Evolutionary conservation across 1,140 invertebrate species (phyloP), one percentile per base, ranked within the genome.

Genomic region (Dysdera silvatica): DNA sequence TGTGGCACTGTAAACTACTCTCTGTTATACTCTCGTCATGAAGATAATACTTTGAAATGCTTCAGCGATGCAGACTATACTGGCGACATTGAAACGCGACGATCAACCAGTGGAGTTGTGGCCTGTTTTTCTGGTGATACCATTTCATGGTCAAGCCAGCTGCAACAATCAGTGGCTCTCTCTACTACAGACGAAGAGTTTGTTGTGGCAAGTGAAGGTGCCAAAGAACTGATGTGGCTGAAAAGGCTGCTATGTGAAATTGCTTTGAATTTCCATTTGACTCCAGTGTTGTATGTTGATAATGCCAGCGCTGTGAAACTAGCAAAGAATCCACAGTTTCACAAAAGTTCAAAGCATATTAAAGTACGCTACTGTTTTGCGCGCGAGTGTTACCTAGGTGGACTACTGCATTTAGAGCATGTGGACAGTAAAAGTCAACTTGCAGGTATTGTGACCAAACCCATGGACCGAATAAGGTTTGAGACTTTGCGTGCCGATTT

Each of bases 1-100:
- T 77, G 74, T 61, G 74, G 73, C 32, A 79, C 77, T 33, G 66
- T 55, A 35, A 41, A 68, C 51, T 37, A n/a, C n/a, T 59, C 53
- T 12, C 18, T 53, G 8, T 61, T 43, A 31, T 67, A 55, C 12
- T n/a, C 4, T 18, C 24, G 43, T 12, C 8, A n/a, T 40, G 8
- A 20, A 24, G 18, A 16, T 26, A 28, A 54, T 2, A n/a, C 45
- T 14, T 28, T 63, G 4, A 16, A 51, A 16, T 56, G 32, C 18
- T 74, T 69, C 67, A 72, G 64, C 35, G 77, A 79, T 62, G 52
- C 67, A 35, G 51, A 69, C 37, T 66, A 48, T 53, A 56, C 57
- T 10, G 57, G 52, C 2, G 52, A 64, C 29, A n/a, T 29, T 8
- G 43, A 47, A 20, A 62, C 55, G 10, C 28, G 49, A 55, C 43